Evolutionary conservation across 2,113 vertebrate genomes (phyloP), one percentile per base, ranked within the genome.

Genomic region (Menidia beryllina): DNA sequence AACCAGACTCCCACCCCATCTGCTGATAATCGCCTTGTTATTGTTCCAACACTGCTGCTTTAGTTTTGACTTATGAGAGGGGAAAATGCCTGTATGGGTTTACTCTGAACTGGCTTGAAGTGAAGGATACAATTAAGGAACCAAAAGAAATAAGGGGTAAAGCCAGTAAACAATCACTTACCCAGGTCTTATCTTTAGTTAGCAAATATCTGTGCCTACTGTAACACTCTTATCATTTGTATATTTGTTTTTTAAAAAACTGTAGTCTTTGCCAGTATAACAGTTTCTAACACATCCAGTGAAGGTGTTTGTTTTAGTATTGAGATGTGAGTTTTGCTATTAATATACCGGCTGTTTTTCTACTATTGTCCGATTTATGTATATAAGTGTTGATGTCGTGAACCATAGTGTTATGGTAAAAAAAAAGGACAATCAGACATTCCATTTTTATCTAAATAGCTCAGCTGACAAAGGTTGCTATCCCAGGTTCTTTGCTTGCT

Each of bases 141-240:
- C 15, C 39, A 43, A 17, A 39, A 13, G 38, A 59, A 48, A 19
- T 24, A 43, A 15, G 36, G 7, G 7, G 12, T 56, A 21, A 53
- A 8, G 47, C 21, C 54, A 13, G 4, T 30, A 20, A 26, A 23
- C 45, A 8, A 39, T 39, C 13, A 39, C 13, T 36, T 49, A 48
- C 41, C 60, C 26, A 64, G 45, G 75, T 69, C 75, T 84, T 74
- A 70, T 26, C n/a, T 62, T 47, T 39, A 52, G 43, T 45, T 0
- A 64, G 53, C 60, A 19, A 11, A 23, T 27, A 51, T 72, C 67
- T 69, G 6, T 45, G 17, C 63, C 56, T 61, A 39, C 34, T 53
- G 36, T 49, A 45, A 45, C 17, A 4, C 6, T 45, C 19, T 45
- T 19, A 41, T 17, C 14, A 41, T 41, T 13, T 39, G 7, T 39